phyloP scores from a whole-genome alignment of 2,113 vertebrate species.

The Sula dactylatra region DNA sequence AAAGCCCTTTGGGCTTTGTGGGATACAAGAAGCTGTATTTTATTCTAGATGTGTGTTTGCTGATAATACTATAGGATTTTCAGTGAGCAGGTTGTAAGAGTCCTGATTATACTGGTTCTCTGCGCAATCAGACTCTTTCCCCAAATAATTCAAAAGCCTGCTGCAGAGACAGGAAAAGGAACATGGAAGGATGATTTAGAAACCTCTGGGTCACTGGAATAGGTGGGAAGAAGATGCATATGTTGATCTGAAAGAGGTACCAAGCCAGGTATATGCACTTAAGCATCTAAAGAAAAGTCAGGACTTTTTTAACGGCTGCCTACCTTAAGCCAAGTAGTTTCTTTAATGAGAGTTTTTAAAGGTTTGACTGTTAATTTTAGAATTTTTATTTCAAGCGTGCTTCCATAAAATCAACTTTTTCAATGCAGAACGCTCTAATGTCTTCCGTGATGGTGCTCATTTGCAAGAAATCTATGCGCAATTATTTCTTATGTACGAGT shows the following conservation, averaged over 20 bases:
- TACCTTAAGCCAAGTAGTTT: not conserved
- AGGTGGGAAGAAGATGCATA: not conserved
- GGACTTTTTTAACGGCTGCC: not conserved
- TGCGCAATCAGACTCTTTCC: not conserved
- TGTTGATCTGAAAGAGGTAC: not conserved
- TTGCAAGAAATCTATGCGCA: conserved; percentile 48
- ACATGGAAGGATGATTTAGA: not conserved
- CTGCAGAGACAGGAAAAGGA: not conserved
- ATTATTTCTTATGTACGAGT: conserved; percentile 72
- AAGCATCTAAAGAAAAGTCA: not conserved
- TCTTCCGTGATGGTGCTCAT: not conserved
- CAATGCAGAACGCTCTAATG: not conserved
- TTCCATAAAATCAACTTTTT: conserved; percentile 42
- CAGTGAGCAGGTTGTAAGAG: not conserved
- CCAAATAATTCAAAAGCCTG: not conserved
- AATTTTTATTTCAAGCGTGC: not conserved
- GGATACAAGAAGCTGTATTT: not conserved
- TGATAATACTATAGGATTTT: conserved; percentile 26
- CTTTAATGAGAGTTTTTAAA: conserved; percentile 14
- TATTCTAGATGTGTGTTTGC: not conserved
- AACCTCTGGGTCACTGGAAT: not conserved
- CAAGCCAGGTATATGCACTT: not conserved
- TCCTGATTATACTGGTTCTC: not conserved
- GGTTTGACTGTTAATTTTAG: conserved; percentile 46
- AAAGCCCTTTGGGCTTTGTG: not conserved